A percentile compares a stretch with the other conserved stretches of the same genome.
phyloP scores from a whole-genome alignment of 2,888 invertebrate genomes.

The Teleiodes luculella region DNA sequence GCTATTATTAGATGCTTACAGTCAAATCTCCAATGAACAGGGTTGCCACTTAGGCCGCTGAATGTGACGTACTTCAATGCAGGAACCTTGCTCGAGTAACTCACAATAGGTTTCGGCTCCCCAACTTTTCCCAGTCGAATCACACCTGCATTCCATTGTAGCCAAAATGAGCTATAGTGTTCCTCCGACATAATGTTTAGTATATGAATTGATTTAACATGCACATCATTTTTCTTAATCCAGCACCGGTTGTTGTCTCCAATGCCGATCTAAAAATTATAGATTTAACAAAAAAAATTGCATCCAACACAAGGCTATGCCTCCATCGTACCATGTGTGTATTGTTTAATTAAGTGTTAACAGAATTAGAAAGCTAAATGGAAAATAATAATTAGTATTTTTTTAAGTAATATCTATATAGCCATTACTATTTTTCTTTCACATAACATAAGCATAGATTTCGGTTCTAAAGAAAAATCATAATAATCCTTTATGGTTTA shows the following conservation, averaged over 20 bases:
- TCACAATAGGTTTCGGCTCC: slow-evolving; percentile 44
- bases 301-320: too few relatives aligned
- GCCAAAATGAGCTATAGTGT: slow-evolving; percentile 66
- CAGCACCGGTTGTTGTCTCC: slow-evolving; percentile 23
- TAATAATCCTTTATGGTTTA: too few relatives aligned
- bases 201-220: slow-evolving; percentile 36
- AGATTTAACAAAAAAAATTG: background rate
- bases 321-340: too few relatives aligned
- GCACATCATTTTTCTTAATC: slow-evolving; percentile 5
- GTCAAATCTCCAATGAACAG: slow-evolving; percentile 26
- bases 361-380: too few relatives aligned
- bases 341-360: too few relatives aligned
- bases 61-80: slow-evolving; percentile 38
- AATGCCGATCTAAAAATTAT: slow-evolving; percentile 35
- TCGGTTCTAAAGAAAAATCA: too few relatives aligned
- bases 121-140: slow-evolving; percentile 58
- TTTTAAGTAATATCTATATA: too few relatives aligned
- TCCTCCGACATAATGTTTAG: slow-evolving; percentile 61
- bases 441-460: too few relatives aligned
- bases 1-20: too few relatives aligned
- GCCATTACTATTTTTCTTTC: too few relatives aligned
- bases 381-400: too few relatives aligned
- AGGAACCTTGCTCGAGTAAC: slow-evolving; percentile 24
- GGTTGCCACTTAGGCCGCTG: slow-evolving; percentile 19
- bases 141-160: slow-evolving; percentile 67